Percentiles rank a stretch among this genome's conserved stretches.
Evolutionary conservation across 35 echinoderm and acorn worm genomes (phyloP).

Genomic region (Chiridota heheva): DNA sequence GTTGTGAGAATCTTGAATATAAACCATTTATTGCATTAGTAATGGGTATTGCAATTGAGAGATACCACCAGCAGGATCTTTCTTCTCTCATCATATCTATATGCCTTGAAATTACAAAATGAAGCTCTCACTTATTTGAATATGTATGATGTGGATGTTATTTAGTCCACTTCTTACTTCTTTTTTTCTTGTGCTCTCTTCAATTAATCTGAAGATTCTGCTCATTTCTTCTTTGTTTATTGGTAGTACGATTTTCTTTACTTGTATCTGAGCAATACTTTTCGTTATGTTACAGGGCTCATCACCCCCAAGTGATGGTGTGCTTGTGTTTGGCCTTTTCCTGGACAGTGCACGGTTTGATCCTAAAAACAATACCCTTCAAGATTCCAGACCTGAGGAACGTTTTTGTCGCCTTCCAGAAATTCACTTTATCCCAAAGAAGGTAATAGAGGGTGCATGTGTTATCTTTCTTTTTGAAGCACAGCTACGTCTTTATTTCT

Average conservation of each 20-base stretch:
- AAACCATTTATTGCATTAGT: too few species aligned
- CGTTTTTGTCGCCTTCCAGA: conserved; percentile 86
- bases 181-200: neutral
- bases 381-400: conserved; percentile 82
- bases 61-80: too few species aligned
- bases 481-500: neutral
- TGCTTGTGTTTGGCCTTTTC: conserved; percentile 87
- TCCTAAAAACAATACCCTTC: conserved; percentile 41
- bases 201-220: neutral
- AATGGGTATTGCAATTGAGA: too few species aligned
- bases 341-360: conserved; percentile 93
- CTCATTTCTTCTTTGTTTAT: too few species aligned
- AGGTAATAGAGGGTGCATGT: conserved; percentile 66
- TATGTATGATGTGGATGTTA: too few species aligned
- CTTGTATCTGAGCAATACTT: too few species aligned
- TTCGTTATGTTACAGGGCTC: conserved; percentile 64
- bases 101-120: too few species aligned
- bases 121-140: too few species aligned
- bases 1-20: too few species aligned
- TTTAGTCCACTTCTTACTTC: neutral
- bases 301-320: conserved; percentile 68
- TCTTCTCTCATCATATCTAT: too few species aligned
- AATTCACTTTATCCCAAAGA: conserved; percentile 81
- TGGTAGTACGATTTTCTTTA: too few species aligned
- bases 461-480: neutral